A percentile compares a stretch with the other conserved stretches of the same genome.
These are phyloP conservation scores for Melospiza melodia DNA, from an alignment of 2,113 vertebrate species.

Conservation along the genomic window DNA sequence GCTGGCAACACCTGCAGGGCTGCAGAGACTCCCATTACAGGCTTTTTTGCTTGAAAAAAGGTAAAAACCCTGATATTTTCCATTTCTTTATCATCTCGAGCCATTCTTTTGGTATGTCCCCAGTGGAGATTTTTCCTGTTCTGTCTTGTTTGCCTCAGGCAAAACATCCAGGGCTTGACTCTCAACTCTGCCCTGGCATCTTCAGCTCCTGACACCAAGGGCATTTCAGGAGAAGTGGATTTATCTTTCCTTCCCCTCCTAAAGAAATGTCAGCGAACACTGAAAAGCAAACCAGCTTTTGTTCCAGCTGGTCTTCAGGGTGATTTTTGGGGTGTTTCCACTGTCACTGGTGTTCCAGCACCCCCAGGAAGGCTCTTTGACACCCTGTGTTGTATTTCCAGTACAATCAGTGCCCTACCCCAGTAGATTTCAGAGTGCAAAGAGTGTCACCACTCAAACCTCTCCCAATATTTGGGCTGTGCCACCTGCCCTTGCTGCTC, in stretches of 20 bases:
- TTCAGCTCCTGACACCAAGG: not conserved
- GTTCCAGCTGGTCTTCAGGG: not conserved
- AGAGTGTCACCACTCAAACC: not conserved
- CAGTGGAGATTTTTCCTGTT: not conserved
- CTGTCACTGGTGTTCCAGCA: not conserved
- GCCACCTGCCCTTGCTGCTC: not conserved
- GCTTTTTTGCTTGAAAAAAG: not conserved
- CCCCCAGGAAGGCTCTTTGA: not conserved
- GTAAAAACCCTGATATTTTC: not conserved
- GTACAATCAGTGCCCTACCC: not conserved
- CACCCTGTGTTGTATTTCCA: fast-evolving
- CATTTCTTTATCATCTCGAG: not conserved
- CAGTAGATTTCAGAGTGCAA: not conserved
- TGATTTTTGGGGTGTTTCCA: not conserved
- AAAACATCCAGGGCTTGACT: not conserved
- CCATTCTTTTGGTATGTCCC: not conserved
- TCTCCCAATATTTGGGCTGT: not conserved
- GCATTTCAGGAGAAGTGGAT: not conserved
- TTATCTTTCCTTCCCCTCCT: not conserved
- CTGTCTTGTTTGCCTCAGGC: not conserved
- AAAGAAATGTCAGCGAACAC: not conserved
- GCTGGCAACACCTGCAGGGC: not conserved
- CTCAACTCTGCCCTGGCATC: not conserved
- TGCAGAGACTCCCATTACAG: not conserved
- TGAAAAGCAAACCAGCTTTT: not conserved